Conservation (phyloP, 2,888 invertebrate species). For the Ochlodes sylvanus region DNA sequence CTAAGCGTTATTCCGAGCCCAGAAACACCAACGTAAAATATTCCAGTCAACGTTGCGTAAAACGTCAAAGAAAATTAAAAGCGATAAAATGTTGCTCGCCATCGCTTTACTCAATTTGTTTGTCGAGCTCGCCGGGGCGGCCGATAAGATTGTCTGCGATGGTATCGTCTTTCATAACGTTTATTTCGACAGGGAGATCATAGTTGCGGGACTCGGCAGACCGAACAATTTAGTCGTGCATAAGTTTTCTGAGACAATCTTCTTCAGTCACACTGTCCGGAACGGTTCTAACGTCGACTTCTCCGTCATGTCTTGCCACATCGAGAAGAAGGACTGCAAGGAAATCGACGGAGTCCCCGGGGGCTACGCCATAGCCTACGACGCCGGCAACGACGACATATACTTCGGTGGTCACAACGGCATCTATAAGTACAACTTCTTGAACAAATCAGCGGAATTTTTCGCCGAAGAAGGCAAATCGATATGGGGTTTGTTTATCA, state of each 20-base stretch:
- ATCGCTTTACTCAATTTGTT: conserved; percentile 36
- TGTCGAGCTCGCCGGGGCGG: conserved; percentile 29
- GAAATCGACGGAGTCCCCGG: conserved; percentile 61
- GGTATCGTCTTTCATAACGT: conserved; percentile 67
- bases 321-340: conserved; percentile 56
- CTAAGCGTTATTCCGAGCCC: conserved; percentile 41
- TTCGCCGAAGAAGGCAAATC: conserved; percentile 71
- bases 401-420: conserved; percentile 77
- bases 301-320: conserved; percentile 60
- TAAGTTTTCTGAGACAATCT: conserved; percentile 64
- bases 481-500: conserved; percentile 69
- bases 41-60: conserved; percentile 22
- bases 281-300: conserved; percentile 63
- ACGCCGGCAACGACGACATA: conserved; percentile 69
- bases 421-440: conserved; percentile 72
- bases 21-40: conserved; percentile 42
- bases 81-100: conserved; percentile 46
- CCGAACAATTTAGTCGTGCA: conserved; percentile 70
- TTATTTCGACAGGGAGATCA: conserved; percentile 61
- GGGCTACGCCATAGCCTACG: conserved; percentile 72
- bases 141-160: conserved; percentile 56
- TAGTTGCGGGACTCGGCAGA: conserved; percentile 58
- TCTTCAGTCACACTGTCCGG: conserved; percentile 70
- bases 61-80: conserved; percentile 47
- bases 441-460: conserved; percentile 64